Percentiles rank a stretch among this genome's conserved stretches.
phyloP scores from a whole-genome alignment of 2,797 vertebrate genomes.

The Corythornis leucogaster region DNA sequence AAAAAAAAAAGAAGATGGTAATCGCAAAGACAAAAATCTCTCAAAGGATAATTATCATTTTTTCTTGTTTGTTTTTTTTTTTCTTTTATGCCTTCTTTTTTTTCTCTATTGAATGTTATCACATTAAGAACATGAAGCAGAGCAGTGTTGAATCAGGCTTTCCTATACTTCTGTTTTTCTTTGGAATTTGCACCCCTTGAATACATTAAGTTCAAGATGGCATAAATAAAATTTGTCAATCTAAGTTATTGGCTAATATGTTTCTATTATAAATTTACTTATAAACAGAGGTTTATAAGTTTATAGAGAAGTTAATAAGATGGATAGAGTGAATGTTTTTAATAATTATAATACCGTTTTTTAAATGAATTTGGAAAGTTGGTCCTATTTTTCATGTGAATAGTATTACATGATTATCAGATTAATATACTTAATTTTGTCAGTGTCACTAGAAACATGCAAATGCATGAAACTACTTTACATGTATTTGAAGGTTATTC shows the following conservation, averaged over 20 bases:
- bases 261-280: not conserved
- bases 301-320: not conserved
- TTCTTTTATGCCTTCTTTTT: not conserved
- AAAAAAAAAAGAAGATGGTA: not conserved
- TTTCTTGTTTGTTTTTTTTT: not conserved
- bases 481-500: not conserved
- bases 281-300: not conserved
- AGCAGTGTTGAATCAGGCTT: not conserved
- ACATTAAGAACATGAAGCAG: not conserved
- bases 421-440: not conserved
- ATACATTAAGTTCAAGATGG: not conserved
- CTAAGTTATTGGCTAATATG: not conserved
- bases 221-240: not conserved
- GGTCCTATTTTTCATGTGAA: not conserved
- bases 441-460: not conserved
- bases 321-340: not conserved
- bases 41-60: not conserved
- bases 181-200: not conserved
- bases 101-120: not conserved
- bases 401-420: not conserved
- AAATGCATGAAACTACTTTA: not conserved
- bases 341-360: not conserved
- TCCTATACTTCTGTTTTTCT: not conserved
- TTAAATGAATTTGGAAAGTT: not conserved
- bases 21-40: not conserved